These are phyloP conservation scores for Siniperca knerii DNA, from an alignment of 2,113 vertebrate genomes.

Conservation along the genomic window DNA sequence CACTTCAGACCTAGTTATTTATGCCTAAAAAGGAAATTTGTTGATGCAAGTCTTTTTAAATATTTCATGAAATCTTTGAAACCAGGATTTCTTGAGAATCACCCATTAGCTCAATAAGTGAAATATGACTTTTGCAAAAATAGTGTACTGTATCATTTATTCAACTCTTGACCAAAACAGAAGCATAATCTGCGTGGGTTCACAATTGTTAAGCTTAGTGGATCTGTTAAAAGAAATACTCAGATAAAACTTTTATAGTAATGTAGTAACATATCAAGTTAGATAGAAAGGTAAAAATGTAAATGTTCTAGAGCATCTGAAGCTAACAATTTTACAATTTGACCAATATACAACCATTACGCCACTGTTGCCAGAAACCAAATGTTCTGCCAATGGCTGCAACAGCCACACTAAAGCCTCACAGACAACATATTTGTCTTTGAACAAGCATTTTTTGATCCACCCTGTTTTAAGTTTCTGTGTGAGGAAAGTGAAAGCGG, in stretches of 20 bases:
- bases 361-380: slow-evolving; percentile 1
- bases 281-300: background rate
- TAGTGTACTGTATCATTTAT: background rate
- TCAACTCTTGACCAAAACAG: background rate
- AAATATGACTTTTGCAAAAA: slow-evolving; percentile 8
- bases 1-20: too few species aligned
- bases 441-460: slow-evolving; percentile 17
- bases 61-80: too few species aligned
- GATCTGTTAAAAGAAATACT: background rate
- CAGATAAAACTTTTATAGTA: background rate
- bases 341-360: background rate
- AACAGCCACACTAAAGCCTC: background rate
- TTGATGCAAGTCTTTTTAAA: too few species aligned
- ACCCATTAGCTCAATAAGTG: background rate
- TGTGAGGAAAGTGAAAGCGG: background rate
- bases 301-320: background rate
- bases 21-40: too few species aligned
- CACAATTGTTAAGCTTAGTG: background rate
- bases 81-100: too few species aligned
- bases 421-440: slow-evolving; percentile 7
- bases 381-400: background rate
- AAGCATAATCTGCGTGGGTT: background rate
- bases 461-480: background rate
- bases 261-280: background rate
- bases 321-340: background rate